Evolutionary conservation across 2,113 vertebrate genomes (phyloP).

Genomic region (Hystrix brachyura): DNA sequence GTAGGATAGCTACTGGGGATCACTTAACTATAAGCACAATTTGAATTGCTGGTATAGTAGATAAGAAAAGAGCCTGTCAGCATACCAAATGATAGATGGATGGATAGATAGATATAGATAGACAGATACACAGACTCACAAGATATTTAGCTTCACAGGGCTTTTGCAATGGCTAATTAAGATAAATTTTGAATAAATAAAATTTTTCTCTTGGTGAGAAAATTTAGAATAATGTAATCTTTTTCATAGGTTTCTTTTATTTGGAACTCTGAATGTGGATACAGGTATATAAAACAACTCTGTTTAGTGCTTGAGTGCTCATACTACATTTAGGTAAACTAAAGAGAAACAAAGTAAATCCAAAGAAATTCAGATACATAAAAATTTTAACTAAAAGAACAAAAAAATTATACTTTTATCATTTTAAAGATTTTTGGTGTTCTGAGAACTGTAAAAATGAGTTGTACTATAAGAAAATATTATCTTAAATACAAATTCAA

Average conservation of each 20-base stretch:
- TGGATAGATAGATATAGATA: neutral
- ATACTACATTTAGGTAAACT: neutral
- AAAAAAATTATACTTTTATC: neutral
- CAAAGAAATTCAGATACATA: conserved; percentile 5
- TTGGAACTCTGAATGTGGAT: neutral
- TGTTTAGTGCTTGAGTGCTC: neutral
- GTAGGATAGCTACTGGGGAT: neutral
- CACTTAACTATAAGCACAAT: conserved; percentile 46
- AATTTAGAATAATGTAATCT: neutral
- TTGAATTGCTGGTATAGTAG: conserved; percentile 48
- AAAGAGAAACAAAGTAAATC: conserved; percentile 51
- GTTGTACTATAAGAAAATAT: conserved; percentile 43
- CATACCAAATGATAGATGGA: neutral
- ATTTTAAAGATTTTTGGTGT: conserved; percentile 56
- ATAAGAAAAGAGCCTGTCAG: neutral
- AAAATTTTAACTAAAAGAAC: neutral
- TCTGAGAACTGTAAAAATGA: conserved; percentile 51
- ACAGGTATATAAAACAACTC: neutral
- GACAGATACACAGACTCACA: neutral
- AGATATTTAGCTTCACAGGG: conserved; percentile 7
- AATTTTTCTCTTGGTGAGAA: conserved; percentile 35
- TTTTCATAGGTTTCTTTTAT: conserved; percentile 29
- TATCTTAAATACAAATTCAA: conserved; percentile 72
- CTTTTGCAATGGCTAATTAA: conserved; percentile 39
- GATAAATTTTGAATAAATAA: conserved; percentile 6